phyloP scores from a whole-genome alignment of 1,140 invertebrate genomes.

The Drosophila grimshawi region DNA sequence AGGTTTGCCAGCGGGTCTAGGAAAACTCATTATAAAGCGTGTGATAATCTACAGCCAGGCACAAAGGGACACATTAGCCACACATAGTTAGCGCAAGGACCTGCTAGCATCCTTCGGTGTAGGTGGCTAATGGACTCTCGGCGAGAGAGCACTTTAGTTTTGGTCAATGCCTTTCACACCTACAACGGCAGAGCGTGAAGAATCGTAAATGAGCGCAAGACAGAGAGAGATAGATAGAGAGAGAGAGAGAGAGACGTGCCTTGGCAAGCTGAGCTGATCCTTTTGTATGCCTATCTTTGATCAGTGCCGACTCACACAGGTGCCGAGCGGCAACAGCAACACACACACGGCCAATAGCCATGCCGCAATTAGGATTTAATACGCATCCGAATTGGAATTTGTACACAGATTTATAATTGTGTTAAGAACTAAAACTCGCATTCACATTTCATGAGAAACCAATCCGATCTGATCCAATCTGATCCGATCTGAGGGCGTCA shows the following conservation, averaged over 20 bases:
- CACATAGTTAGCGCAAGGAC: slow-evolving; percentile 81
- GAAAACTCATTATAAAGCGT: slow-evolving; percentile 70
- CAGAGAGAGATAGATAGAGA: neutral
- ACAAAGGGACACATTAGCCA: slow-evolving; percentile 77
- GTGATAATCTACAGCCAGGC: slow-evolving; percentile 74
- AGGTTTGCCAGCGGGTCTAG: slow-evolving; percentile 74
- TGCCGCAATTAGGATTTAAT: slow-evolving; percentile 75
- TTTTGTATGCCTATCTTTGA: slow-evolving; percentile 61
- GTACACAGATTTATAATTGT: slow-evolving; percentile 74
- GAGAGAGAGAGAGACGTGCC: slow-evolving; percentile 17
- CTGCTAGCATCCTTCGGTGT: slow-evolving; percentile 35
- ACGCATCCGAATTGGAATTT: slow-evolving; percentile 37
- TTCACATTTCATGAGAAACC: slow-evolving; percentile 67
- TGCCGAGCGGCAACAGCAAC: slow-evolving; percentile 24
- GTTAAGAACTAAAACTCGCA: slow-evolving; percentile 65
- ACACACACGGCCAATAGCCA: slow-evolving; percentile 46
- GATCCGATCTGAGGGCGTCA: slow-evolving; percentile 64
- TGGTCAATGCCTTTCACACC: slow-evolving; percentile 81
- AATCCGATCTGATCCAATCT: slow-evolving; percentile 13
- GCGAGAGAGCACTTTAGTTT: slow-evolving; percentile 69
- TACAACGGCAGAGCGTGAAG: slow-evolving; percentile 68
- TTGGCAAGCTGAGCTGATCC: slow-evolving; percentile 30
- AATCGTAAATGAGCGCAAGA: slow-evolving; percentile 46
- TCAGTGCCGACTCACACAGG: slow-evolving; percentile 67
- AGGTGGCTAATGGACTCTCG: slow-evolving; percentile 76